These are phyloP conservation scores for Argentina silus DNA, from an alignment of 2,797 vertebrate species.

Conservation along the genomic window DNA sequence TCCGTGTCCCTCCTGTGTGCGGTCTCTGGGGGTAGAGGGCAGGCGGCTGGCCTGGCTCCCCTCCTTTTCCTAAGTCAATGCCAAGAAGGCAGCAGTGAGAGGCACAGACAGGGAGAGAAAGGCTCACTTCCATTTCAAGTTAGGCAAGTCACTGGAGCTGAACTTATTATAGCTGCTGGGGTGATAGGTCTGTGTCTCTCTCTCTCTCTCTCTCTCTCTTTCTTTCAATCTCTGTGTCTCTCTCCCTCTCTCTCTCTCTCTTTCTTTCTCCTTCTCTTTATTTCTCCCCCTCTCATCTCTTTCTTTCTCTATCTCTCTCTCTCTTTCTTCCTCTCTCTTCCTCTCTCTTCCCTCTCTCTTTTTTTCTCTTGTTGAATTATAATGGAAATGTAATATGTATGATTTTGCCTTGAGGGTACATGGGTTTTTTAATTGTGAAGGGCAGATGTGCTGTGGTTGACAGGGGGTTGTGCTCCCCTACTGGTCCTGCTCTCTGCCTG, in stretches of 20 bases:
- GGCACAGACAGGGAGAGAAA: slow-evolving; percentile 38
- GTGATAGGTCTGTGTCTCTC: slow-evolving; percentile 30
- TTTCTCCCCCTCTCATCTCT: slow-evolving; percentile 17
- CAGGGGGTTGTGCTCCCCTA: slow-evolving; percentile 3
- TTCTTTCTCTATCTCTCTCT: slow-evolving; percentile 10
- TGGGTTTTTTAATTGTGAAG: slow-evolving; percentile 62
- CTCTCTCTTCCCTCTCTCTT: neutral
- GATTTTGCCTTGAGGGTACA: slow-evolving; percentile 46
- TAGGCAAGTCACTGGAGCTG: slow-evolving; percentile 56
- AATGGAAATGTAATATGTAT: slow-evolving; percentile 46
- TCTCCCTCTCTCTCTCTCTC: neutral
- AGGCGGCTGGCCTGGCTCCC: slow-evolving; percentile 39
- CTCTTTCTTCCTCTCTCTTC: slow-evolving; percentile 7
- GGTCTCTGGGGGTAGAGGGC: slow-evolving; percentile 46
- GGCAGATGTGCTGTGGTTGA: slow-evolving; percentile 41
- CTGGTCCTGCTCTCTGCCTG: slow-evolving; percentile 19
- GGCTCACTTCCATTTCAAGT: slow-evolving; percentile 56
- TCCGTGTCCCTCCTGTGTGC: slow-evolving; percentile 39
- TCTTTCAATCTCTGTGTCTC: slow-evolving; percentile 7
- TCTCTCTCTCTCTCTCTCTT: slow-evolving; percentile 3
- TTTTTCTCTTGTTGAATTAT: slow-evolving; percentile 53
- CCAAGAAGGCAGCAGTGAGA: slow-evolving; percentile 52
- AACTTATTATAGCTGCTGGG: slow-evolving; percentile 57
- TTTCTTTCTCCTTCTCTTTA: slow-evolving; percentile 18
- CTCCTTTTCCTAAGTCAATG: slow-evolving; percentile 36